Evolutionary conservation across 2,888 invertebrate species (phyloP).

Genomic region (Oxytorus armatus): DNA sequence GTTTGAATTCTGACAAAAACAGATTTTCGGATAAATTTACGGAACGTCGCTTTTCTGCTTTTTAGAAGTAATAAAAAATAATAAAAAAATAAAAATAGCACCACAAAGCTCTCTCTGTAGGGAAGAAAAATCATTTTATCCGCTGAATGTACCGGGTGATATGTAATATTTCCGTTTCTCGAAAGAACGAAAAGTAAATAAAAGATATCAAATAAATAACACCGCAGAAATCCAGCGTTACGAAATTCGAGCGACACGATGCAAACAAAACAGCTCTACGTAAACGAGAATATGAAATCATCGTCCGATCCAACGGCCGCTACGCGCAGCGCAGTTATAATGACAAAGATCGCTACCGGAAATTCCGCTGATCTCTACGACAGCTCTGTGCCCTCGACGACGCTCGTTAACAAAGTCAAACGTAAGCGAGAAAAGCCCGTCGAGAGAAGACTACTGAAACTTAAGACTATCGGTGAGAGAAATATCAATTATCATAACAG

Average conservation of each 20-base stretch:
- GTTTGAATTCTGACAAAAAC: no score
- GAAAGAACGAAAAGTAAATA: neutral
- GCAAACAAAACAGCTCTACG: conserved; percentile 70
- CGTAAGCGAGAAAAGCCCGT: conserved; percentile 63
- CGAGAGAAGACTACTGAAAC: conserved; percentile 72
- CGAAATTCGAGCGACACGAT: conserved; percentile 66
- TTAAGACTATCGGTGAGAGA: conserved; percentile 77
- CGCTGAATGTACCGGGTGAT: neutral
- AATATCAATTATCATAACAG: neutral
- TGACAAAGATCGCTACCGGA: conserved; percentile 41
- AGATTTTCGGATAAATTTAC: no score
- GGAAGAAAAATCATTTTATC: neutral
- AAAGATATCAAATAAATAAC: conserved; percentile 3
- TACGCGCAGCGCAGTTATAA: conserved; percentile 54
- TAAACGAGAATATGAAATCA: conserved; percentile 71
- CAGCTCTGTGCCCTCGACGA: conserved; percentile 62
- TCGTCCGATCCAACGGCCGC: conserved; percentile 67
- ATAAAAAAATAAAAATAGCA: neutral
- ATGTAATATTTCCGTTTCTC: neutral
- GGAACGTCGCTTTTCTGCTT: no score
- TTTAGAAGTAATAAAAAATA: no score
- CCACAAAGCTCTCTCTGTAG: neutral
- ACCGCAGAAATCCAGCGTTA: conserved; percentile 68
- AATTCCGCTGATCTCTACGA: conserved; percentile 60
- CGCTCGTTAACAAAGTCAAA: conserved; percentile 62